phyloP scores from a whole-genome alignment of 2,888 invertebrate species.

The Noctua pronuba region DNA sequence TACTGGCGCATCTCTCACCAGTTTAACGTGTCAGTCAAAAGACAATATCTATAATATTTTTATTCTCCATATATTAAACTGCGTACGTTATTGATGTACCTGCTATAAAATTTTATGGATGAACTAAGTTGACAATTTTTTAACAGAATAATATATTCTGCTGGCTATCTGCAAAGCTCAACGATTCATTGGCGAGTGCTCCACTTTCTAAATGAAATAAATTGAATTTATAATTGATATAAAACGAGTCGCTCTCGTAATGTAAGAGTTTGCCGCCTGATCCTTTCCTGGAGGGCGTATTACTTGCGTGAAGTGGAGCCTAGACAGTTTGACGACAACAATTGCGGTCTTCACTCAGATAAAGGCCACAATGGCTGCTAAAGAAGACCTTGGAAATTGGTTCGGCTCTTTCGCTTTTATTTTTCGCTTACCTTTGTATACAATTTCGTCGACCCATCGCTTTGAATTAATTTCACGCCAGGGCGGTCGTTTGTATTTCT shows the following conservation, averaged over 20 bases:
- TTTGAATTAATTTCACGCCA: slow-evolving; percentile 87
- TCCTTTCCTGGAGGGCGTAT: slow-evolving; percentile 29
- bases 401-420: slow-evolving; percentile 83
- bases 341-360: slow-evolving; percentile 75
- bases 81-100: slow-evolving; percentile 65
- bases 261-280: slow-evolving; percentile 38
- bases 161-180: slow-evolving; percentile 26
- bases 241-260: slow-evolving; percentile 30
- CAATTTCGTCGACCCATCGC: slow-evolving; percentile 85
- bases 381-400: slow-evolving; percentile 83
- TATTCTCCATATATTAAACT: slow-evolving; percentile 71
- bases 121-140: slow-evolving; percentile 26
- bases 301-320: slow-evolving; percentile 68
- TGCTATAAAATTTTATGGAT: slow-evolving; percentile 47
- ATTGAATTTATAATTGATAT: slow-evolving; percentile 50
- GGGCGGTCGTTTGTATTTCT: slow-evolving; percentile 85
- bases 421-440: slow-evolving; percentile 86
- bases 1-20: slow-evolving; percentile 71
- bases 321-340: slow-evolving; percentile 79
- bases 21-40: slow-evolving; percentile 77
- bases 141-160: slow-evolving; percentile 11
- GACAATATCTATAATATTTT: slow-evolving; percentile 77
- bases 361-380: slow-evolving; percentile 75
- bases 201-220: slow-evolving; percentile 35
- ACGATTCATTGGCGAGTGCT: slow-evolving; percentile 20